phyloP scores from a whole-genome alignment of 2,797 vertebrate species.

The Peromyscus attwateri region DNA sequence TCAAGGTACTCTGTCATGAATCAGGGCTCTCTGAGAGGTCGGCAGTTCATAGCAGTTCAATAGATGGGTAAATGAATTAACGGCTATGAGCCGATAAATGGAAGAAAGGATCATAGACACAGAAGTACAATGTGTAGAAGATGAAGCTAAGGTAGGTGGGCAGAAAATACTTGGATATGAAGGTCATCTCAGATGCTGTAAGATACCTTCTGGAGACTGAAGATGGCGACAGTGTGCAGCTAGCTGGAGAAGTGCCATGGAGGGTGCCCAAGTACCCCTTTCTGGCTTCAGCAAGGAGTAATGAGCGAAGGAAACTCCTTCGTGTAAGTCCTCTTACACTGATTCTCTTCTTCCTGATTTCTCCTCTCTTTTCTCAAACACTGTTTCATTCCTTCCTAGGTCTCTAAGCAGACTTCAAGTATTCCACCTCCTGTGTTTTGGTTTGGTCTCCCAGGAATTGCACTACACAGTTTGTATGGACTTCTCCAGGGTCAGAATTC shows the following conservation, averaged over 20 bases:
- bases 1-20: not conserved
- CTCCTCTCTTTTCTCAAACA: not conserved
- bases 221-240: not conserved
- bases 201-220: not conserved
- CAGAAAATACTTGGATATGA: not conserved
- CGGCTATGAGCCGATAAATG: not conserved
- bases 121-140: not conserved
- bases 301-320: conserved; percentile 16
- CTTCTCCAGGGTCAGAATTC: conserved; percentile 58
- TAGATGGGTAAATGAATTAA: not conserved
- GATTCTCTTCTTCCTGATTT: not conserved
- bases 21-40: not conserved
- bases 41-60: not conserved
- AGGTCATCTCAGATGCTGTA: not conserved
- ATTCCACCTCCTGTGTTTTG: not conserved
- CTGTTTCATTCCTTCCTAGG: not conserved
- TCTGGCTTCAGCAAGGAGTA: not conserved
- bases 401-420: not conserved
- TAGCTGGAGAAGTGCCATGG: not conserved
- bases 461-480: not conserved
- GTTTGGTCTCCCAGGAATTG: conserved; percentile 25
- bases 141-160: not conserved
- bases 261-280: not conserved
- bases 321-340: too few species aligned
- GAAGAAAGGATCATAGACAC: not conserved